Evolutionary conservation across 2,797 vertebrate genomes (phyloP).

Genomic region (Chelidonichthys spinosus): DNA sequence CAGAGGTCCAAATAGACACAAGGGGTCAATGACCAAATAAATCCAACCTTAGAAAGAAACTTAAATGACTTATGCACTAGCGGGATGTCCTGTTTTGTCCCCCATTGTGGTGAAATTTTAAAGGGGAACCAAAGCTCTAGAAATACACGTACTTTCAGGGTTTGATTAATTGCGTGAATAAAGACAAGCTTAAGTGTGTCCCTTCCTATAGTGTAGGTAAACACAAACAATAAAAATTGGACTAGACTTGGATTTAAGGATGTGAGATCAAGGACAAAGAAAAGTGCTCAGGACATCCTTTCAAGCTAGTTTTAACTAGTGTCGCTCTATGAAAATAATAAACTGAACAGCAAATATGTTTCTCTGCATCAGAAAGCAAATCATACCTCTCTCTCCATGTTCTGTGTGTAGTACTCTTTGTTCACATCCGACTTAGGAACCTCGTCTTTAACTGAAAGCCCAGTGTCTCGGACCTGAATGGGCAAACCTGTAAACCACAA

Average conservation of each 20-base stretch:
- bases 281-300: not conserved
- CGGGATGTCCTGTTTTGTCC: too few species aligned
- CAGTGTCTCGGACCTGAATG: conserved; percentile 97
- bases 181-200: not conserved
- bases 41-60: not conserved
- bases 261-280: not conserved
- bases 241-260: not conserved
- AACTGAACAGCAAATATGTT: not conserved
- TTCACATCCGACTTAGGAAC: conserved; percentile 98
- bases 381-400: conserved; percentile 96
- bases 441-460: conserved; percentile 94
- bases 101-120: not conserved
- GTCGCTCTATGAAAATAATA: not conserved
- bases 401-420: conserved; percentile 99
- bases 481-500: conserved; percentile 88
- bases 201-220: not conserved
- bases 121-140: not conserved
- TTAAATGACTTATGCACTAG: not conserved
- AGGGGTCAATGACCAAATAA: not conserved
- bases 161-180: not conserved
- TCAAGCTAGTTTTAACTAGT: too few species aligned
- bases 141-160: not conserved
- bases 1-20: conserved; percentile 1
- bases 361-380: not conserved
- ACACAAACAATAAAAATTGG: not conserved